Evolutionary conservation across 2,797 vertebrate genomes (phyloP), one percentile per base, ranked within the genome.

Genomic region (Clangula hyemalis): DNA sequence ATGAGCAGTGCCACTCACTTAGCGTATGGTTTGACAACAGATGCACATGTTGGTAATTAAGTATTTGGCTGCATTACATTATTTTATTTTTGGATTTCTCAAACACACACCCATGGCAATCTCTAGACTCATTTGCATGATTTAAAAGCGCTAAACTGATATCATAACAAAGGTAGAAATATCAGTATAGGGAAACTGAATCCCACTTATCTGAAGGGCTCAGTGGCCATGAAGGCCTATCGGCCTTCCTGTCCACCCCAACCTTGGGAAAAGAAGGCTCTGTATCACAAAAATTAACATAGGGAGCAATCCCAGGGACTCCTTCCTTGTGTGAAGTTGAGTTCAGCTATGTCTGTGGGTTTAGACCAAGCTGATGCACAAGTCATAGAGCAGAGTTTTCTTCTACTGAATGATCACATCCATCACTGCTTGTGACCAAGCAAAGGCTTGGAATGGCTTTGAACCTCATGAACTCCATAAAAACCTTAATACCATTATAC

Each of bases 1-100:
- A 97, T 97, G 96, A 97, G 95, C 95, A 96, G 94, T 96, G 95
- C 93, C 95, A 93, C 90, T 97, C 95, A 95, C 87, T 94, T 96
- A 96, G 96, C 81, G 94, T 96, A 96, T 95, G 96, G 94, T 97
- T 96, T 97, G 96, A 96, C 96, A 97, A 97, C 96, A 96, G 96
- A 97, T 95, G 96, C 95, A 95, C 96, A 95, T 96, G 94, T 93
- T 96, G 86, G 92, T 95, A 96, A 96, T 95, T 94, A 96, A 96
- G 95, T 96, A 95, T 96, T 96, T 97, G 95, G 96, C 95, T 94
- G 91, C 81, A 81, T 95, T 92, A 89, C 94, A 87, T 96, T 96
- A 96, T 96, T 96, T 96, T 96, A 96, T 96, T 97, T 96, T 96
- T 95, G 95, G 95, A 94, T 93, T 96, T 94, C 92, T 97, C 86